These are phyloP conservation scores for Meda fulgida DNA, from an alignment of 2,797 vertebrate genomes.

Conservation along the genomic window DNA sequence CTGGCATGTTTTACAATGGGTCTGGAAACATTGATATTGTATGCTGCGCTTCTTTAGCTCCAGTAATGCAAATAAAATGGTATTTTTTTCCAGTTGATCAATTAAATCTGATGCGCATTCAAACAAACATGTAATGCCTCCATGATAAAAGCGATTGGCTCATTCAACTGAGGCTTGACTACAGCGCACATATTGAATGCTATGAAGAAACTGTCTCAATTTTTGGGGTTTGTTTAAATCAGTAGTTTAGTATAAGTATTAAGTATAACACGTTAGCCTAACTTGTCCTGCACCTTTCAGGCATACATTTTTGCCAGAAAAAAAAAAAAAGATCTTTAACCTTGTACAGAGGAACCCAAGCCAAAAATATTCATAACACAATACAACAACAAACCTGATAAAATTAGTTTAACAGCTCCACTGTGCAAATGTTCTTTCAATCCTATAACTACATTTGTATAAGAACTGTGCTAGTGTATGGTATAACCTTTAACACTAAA, in stretches of 20 bases:
- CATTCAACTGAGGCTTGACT: not conserved
- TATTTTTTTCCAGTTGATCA: not conserved
- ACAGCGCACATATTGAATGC: not conserved
- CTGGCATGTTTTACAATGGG: not conserved
- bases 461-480: not conserved
- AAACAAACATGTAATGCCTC: not conserved
- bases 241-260: not conserved
- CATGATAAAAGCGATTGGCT: not conserved
- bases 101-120: not conserved
- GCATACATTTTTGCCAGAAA: not conserved
- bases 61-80: not conserved
- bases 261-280: not conserved
- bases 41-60: not conserved
- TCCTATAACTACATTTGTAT: not conserved
- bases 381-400: not conserved
- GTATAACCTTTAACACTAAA: constrained; percentile 14
- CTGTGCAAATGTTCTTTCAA: not conserved
- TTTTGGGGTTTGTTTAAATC: not conserved
- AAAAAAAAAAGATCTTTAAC: no score
- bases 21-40: not conserved
- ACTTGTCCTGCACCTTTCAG: not conserved
- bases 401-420: not conserved
- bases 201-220: not conserved
- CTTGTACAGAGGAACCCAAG: not conserved
- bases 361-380: not conserved